A percentile compares a stretch with the other conserved stretches of the same genome.
Conservation (phyloP, 2,888 invertebrate species). For the Drosophila anomalata region DNA sequence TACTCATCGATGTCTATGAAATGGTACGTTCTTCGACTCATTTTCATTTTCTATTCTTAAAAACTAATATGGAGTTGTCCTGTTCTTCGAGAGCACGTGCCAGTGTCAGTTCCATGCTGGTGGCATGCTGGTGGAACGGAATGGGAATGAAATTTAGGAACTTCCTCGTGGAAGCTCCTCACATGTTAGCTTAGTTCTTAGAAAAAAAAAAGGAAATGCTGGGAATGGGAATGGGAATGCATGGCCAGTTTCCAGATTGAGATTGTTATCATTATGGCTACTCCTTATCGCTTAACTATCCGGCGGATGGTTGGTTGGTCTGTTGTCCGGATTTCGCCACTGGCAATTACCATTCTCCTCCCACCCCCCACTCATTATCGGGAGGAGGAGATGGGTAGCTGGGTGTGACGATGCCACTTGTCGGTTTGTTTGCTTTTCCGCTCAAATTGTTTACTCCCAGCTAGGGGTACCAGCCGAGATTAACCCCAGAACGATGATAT, state of each 20-base stretch:
- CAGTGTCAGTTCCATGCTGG: no score
- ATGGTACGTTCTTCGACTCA: constrained; percentile 72
- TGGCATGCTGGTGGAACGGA: no score
- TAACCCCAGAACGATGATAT: constrained; percentile 9
- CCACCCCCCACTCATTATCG: constrained; percentile 13
- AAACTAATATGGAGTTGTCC: no score
- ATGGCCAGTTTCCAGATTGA: not conserved
- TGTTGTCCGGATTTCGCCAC: constrained; percentile 25
- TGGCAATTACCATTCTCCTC: constrained; percentile 21
- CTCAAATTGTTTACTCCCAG: constrained; percentile 35
- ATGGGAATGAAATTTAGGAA: no score
- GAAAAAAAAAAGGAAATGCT: not conserved
- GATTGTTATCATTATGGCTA: constrained; percentile 23
- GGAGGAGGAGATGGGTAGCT: not conserved
- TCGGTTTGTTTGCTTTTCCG: constrained; percentile 39
- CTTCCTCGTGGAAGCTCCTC: no score
- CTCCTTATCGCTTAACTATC: constrained; percentile 12
- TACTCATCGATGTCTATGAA: constrained; percentile 83
- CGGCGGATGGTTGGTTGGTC: not conserved
- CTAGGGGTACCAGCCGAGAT: constrained; percentile 12
- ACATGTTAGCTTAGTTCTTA: not conserved
- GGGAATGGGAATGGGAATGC: not conserved
- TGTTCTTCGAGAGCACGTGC: no score
- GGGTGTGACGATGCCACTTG: constrained; percentile 17
- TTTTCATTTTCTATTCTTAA: no score